These are phyloP conservation scores for Umimayanthus kanabou DNA, from an alignment of 92 coral and sea anemone species.

Conservation along the genomic window DNA sequence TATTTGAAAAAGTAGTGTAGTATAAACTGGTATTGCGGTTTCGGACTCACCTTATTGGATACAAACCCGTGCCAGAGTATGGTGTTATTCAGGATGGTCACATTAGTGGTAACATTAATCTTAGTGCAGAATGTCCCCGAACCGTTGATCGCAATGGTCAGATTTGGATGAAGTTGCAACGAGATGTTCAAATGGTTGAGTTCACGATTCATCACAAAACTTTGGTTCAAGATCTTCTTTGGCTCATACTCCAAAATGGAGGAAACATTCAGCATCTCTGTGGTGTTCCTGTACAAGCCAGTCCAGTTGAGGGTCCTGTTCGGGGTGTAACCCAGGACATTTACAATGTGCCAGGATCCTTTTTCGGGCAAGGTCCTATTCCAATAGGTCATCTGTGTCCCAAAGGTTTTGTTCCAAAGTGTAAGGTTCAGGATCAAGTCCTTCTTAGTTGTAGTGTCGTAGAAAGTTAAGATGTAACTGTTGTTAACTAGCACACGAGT, in stretches of 20 bases:
- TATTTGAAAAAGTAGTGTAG: too few relatives aligned
- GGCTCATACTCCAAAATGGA: slow-evolving; percentile 44
- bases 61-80: slow-evolving; percentile 58
- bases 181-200: slow-evolving; percentile 52
- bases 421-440: slow-evolving; percentile 52
- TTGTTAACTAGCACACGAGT: slow-evolving; percentile 44
- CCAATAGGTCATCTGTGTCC: slow-evolving; percentile 46
- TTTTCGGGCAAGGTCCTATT: slow-evolving; percentile 46
- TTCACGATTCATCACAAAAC: slow-evolving; percentile 48
- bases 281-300: slow-evolving; percentile 52
- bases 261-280: slow-evolving; percentile 54
- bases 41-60: slow-evolving; percentile 40
- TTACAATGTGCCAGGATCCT: slow-evolving; percentile 47
- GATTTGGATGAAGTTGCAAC: slow-evolving; percentile 54
- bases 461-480: slow-evolving; percentile 52
- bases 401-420: slow-evolving; percentile 60
- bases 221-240: slow-evolving; percentile 51
- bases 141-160: slow-evolving; percentile 53
- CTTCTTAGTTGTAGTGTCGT: slow-evolving; percentile 57
- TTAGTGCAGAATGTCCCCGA: slow-evolving; percentile 64
- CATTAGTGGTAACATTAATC: slow-evolving; percentile 50
- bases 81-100: slow-evolving; percentile 55
- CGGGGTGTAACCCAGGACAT: slow-evolving; percentile 46
- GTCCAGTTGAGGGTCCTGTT: slow-evolving; percentile 58
- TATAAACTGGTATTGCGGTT: background rate